These are phyloP conservation scores for Batillaria attramentaria DNA, from an alignment of 1,140 invertebrate species.

Conservation along the genomic window DNA sequence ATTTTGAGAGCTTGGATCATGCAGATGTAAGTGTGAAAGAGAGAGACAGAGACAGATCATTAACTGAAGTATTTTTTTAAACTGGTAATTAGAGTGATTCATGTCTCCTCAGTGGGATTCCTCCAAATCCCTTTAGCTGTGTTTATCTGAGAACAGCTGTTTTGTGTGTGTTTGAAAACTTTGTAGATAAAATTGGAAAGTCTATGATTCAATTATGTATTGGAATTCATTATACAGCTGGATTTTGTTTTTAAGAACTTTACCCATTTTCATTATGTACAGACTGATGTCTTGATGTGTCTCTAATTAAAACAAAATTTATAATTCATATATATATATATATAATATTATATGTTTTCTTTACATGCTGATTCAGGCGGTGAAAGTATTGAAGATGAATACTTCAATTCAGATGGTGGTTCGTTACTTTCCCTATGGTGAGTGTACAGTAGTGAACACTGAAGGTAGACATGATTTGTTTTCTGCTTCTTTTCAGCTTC, in stretches of 20 bases:
- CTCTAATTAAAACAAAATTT: not conserved
- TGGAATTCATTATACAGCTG: not conserved
- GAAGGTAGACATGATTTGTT: no score
- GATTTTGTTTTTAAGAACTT: not conserved
- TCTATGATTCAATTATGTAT: not conserved
- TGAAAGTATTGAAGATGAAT: conserved; percentile 64
- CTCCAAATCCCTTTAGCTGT: not conserved
- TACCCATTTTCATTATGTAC: not conserved
- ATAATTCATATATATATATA: not conserved
- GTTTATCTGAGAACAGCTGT: not conserved
- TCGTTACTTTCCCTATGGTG: conserved; percentile 66
- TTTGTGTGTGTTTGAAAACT: not conserved
- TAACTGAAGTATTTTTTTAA: not conserved
- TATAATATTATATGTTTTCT: not conserved
- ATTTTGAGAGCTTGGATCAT: conserved; percentile 69
- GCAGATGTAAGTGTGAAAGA: conserved; percentile 53
- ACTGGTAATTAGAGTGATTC: not conserved
- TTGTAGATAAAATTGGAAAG: not conserved
- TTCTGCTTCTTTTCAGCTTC: no score
- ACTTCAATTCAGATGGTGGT: conserved; percentile 61
- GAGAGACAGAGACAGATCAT: not conserved
- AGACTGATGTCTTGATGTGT: not conserved
- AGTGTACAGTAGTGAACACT: no score
- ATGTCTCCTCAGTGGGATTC: not conserved
- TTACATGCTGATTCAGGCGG: conserved; percentile 59